These are phyloP conservation scores for Chromobotia macracanthus DNA, from an alignment of 2,797 vertebrate genomes.

Conservation along the genomic window DNA sequence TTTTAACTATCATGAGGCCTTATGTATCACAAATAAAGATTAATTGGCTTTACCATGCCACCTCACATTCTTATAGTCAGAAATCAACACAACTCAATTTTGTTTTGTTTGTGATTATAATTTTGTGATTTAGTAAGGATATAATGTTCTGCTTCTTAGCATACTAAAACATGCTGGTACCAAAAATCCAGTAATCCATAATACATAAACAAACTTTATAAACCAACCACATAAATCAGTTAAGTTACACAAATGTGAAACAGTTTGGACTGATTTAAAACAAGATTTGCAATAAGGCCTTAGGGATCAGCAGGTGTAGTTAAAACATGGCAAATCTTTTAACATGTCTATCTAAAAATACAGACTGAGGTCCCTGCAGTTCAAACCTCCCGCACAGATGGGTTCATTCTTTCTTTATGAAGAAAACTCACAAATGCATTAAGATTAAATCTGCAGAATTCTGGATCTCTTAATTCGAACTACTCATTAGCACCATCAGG, in stretches of 20 bases:
- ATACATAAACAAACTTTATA: not conserved
- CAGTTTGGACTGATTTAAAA: not conserved
- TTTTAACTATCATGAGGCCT: too few species aligned
- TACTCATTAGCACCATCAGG: conserved; percentile 14
- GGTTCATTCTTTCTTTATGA: not conserved
- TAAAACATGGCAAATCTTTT: not conserved
- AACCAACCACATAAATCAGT: not conserved
- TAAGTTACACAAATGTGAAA: not conserved
- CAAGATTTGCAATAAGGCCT: not conserved
- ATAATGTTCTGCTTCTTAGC: too few species aligned
- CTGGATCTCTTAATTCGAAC: not conserved
- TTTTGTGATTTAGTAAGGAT: too few species aligned
- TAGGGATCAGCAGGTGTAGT: not conserved
- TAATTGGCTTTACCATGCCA: too few species aligned
- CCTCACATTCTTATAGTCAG: too few species aligned
- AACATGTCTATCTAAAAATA: not conserved
- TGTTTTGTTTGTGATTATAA: too few species aligned
- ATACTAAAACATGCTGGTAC: too few species aligned
- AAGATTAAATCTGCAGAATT: not conserved
- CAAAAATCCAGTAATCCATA: not conserved
- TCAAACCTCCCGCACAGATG: not conserved
- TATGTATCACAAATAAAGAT: too few species aligned
- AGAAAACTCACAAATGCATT: not conserved
- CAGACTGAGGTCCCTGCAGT: not conserved
- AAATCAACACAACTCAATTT: too few species aligned